Base-by-base conservation (phyloP, 1,140 invertebrate genomes). In the Drosophila santomea region DNA sequence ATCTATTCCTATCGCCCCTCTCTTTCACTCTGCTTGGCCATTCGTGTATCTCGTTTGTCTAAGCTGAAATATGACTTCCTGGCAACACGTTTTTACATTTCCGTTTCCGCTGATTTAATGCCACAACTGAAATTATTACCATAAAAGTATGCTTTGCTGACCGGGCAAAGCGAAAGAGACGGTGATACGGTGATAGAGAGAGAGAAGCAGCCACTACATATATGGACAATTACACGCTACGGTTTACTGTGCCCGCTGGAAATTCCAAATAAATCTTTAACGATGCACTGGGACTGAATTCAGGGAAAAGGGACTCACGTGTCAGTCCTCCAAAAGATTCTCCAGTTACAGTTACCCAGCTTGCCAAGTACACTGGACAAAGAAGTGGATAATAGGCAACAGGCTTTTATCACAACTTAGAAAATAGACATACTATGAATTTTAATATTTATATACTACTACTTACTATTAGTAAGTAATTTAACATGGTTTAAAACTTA, bases 11-110 rank as follows among this genome's bases (percentile, higher is more conserved):
- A 20, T 32, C 17, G n/a, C 8, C 35, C 6, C 8, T 44, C 43
- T 36, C 15, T n/a, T 25, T 55, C 23, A 12, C n/a, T 38, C 62
- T 41, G 35, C 32, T 4, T 38, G 39, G n/a, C 11, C 32, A 17
- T 45, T n/a, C 51, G 17, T 38, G 38, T 74, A 72, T 74, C 51
- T 74, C 80, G 83, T 88, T 88, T 88, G 84, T 89, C 84, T 89
- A 89, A 88, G 80, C 84, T 88, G 77, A 88, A 80, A 84, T 84
- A 89, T 89, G 80, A 89, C 80, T 89, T 89, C 84, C 84, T 89
- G 84, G 77, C 64, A 89, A 89, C 84, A 89, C 84, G 80, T 89
- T 89, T 89, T 89, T 89, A 89, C 77, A 89, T 89, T 89, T 89
- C 84, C 84, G 84, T 80, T 89, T 89, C 84, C 84, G 84, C 51